phyloP scores from a whole-genome alignment of 2,888 invertebrate genomes.

The Epiblema foenella region DNA sequence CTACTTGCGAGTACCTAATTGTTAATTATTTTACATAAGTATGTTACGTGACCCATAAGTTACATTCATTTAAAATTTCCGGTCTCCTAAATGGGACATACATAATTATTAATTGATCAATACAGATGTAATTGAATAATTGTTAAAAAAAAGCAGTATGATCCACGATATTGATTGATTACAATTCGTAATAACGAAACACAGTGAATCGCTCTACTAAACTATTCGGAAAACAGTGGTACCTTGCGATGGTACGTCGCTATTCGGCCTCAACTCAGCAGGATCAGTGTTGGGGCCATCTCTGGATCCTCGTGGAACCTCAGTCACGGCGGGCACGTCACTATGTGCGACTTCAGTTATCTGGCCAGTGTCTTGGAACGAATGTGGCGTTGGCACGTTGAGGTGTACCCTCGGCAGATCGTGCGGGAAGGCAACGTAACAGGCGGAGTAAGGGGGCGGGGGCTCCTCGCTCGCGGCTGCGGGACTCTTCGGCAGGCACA shows the following conservation, averaged over 20 bases:
- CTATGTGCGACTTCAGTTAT: background rate
- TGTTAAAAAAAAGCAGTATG: background rate
- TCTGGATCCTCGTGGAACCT: background rate
- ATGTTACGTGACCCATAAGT: background rate
- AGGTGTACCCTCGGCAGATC: conserved; percentile 60
- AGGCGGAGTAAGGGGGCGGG: conserved; percentile 73
- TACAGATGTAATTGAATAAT: too few species aligned
- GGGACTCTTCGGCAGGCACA: conserved; percentile 50
- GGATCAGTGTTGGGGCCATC: background rate
- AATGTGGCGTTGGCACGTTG: conserved; percentile 42
- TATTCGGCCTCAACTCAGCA: background rate
- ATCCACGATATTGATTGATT: background rate
- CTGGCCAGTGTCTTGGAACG: conserved; percentile 20
- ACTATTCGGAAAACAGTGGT: conserved; percentile 7
- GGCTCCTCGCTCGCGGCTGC: conserved; percentile 53
- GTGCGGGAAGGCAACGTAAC: conserved; percentile 61
- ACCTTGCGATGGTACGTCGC: background rate
- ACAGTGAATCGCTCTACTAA: background rate
- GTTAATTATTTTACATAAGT: background rate
- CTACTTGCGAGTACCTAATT: too few species aligned
- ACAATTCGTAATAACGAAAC: background rate
- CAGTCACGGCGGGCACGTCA: background rate
- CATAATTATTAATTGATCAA: background rate
- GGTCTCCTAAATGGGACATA: too few species aligned
- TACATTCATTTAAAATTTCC: background rate